Evolutionary conservation across 2,113 vertebrate species (phyloP).

Genomic region (Myocastor coypus): DNA sequence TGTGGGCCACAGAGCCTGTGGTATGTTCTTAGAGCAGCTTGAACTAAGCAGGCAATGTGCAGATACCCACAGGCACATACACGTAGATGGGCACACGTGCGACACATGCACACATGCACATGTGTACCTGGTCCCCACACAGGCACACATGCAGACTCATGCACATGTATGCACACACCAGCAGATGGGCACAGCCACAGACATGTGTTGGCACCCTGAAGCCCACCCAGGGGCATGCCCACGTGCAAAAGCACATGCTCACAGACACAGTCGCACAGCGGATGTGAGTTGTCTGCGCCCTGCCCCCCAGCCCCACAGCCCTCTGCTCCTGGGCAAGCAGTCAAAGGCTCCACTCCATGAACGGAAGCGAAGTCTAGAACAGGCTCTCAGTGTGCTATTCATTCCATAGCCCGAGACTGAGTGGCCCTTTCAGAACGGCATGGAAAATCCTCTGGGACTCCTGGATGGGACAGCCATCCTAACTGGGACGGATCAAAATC

Average conservation of each 20-base stretch:
- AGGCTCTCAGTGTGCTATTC: conserved; percentile 51
- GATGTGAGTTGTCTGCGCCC: not conserved
- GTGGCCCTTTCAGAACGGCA: conserved; percentile 25
- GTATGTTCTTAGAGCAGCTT: not conserved
- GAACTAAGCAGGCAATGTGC: conserved; percentile 54
- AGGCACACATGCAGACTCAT: not conserved
- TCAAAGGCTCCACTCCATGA: not conserved
- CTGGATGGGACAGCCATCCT: not conserved
- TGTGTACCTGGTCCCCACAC: not conserved
- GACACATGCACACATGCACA: not conserved
- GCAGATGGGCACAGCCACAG: not conserved
- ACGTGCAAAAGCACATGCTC: not conserved
- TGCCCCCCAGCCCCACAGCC: not conserved
- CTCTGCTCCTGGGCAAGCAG: not conserved
- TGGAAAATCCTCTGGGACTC: not conserved
- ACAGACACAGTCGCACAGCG: not conserved
- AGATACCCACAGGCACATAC: conserved; percentile 36
- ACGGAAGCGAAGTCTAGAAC: conserved; percentile 33
- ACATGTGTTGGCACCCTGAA: not conserved
- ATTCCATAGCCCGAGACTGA: not conserved
- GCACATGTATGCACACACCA: not conserved
- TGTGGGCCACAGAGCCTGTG: no score
- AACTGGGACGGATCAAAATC: not conserved
- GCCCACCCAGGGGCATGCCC: not conserved
- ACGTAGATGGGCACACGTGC: not conserved